phyloP scores from a whole-genome alignment of 2,797 vertebrate species.

The Microtus obscurus region DNA sequence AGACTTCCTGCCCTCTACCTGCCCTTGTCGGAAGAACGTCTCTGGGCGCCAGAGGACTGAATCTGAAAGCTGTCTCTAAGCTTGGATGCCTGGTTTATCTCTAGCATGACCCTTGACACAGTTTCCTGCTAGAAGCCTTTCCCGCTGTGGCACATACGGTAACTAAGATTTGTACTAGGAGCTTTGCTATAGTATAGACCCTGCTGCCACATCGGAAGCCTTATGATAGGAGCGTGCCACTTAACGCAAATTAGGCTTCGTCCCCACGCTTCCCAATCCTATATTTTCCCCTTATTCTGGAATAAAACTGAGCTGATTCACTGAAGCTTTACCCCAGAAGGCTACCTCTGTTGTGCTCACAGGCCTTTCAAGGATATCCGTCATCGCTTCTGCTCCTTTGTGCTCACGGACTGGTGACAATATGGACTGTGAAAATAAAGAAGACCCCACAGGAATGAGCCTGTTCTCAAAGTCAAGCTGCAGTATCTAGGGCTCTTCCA shows the following conservation, averaged over 20 bases:
- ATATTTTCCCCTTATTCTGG: background rate
- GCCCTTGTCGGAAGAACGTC: too few relatives aligned
- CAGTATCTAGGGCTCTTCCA: background rate
- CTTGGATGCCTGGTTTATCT: background rate
- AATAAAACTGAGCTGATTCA: background rate
- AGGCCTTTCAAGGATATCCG: too few relatives aligned
- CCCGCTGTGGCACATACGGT: rapidly evolving
- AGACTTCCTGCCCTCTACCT: too few relatives aligned
- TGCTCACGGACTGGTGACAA: background rate
- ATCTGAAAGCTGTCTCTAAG: too few relatives aligned
- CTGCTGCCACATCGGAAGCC: background rate
- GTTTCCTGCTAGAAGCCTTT: background rate
- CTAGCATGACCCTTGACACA: background rate
- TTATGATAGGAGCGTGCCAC: background rate
- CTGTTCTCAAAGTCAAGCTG: background rate
- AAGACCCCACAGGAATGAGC: background rate
- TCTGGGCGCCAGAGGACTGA: too few relatives aligned
- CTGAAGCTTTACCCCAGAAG: background rate
- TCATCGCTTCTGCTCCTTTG: too few relatives aligned
- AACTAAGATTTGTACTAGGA: background rate
- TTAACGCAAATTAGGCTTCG: background rate
- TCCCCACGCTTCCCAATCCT: background rate
- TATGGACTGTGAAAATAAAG: background rate
- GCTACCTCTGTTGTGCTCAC: background rate
- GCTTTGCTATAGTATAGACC: background rate